Base-by-base conservation (phyloP, 2,888 invertebrate species). In the Diogma glabrata region DNA sequence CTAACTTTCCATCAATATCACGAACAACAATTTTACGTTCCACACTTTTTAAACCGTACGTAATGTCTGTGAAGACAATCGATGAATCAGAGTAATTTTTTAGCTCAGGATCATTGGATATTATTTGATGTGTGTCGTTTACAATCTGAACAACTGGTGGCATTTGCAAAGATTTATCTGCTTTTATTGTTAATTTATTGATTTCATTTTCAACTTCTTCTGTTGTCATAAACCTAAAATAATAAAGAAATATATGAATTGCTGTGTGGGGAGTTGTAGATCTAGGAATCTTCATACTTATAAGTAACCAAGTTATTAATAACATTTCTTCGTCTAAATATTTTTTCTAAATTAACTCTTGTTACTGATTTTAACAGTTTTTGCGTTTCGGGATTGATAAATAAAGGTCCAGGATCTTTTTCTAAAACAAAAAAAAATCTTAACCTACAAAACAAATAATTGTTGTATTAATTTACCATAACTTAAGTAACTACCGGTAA, bases 11-110 rank as follows among this genome's bases (percentile, higher is more conserved):
- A 70, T 93, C 82, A 0, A 81, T 74, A 59, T 96, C 87, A 56
- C 99, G 69, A 0, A 78, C 66, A 0, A 75, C 70, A 40, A 81
- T 73, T 45, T 77, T 61, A 58, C 88, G 77, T 55, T 89, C 80
- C 56, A 78, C 75, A 65, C 88, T 79, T 19, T 74, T 76, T 16
- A 87, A 67, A 53, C 88, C 91, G 67, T 78, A 87, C 7, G 89
- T 84, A 51, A 96, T 94, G 64, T 99, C 97, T 1, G 92, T 90
- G 62, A 96, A 90, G 9, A 96, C 76, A 60, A 78, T 79, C 63
- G 81, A 87, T 0, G 75, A 61, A 0, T 72, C 71, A 51, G 84
- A 80, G 58, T 81, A 80, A 2, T 83, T 85, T 58, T 80, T 75
- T 7, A 97, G 62, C 0, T 84, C 87, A 8, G 84, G 79, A 66